Conservation (phyloP, 2,797 vertebrate genomes). For the Enteromius trimaculatus region DNA sequence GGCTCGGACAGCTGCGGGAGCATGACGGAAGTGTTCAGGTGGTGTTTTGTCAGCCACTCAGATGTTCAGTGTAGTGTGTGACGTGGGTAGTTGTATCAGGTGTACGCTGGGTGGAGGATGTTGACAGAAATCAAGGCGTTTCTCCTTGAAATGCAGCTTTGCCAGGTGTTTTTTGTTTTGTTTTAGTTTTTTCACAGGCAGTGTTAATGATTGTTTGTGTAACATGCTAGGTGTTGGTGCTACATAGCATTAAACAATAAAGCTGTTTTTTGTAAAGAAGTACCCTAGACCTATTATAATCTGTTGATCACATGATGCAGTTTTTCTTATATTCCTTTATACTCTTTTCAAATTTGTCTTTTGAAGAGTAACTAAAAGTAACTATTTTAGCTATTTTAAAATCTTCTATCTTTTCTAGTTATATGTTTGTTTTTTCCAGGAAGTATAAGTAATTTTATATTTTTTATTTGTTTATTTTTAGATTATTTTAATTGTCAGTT, state of each 20-base stretch:
- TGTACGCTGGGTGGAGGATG: background rate
- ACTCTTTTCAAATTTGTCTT: background rate
- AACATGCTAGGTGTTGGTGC: background rate
- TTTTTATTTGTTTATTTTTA: background rate
- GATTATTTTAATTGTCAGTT: background rate
- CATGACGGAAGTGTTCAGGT: conserved; percentile 44
- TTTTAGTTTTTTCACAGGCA: background rate
- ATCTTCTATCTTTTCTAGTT: background rate
- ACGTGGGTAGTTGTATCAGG: conserved; percentile 17
- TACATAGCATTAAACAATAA: background rate
- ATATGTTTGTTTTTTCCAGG: background rate
- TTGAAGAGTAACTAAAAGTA: background rate
- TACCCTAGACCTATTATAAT: background rate
- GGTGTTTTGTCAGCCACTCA: conserved; percentile 38
- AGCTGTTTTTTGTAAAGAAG: background rate
- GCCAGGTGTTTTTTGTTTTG: background rate
- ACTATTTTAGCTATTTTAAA: background rate
- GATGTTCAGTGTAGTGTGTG: background rate
- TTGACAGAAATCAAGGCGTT: background rate
- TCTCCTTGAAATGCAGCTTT: background rate
- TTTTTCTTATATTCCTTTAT: background rate
- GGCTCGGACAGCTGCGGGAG: conserved; percentile 34
- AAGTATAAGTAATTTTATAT: background rate
- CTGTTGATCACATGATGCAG: background rate
- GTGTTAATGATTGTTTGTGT: background rate